Evolutionary conservation across 1,140 invertebrate genomes (phyloP), one percentile per base, ranked within the genome.

Genomic region (Pseudomyrmex sp.): DNA sequence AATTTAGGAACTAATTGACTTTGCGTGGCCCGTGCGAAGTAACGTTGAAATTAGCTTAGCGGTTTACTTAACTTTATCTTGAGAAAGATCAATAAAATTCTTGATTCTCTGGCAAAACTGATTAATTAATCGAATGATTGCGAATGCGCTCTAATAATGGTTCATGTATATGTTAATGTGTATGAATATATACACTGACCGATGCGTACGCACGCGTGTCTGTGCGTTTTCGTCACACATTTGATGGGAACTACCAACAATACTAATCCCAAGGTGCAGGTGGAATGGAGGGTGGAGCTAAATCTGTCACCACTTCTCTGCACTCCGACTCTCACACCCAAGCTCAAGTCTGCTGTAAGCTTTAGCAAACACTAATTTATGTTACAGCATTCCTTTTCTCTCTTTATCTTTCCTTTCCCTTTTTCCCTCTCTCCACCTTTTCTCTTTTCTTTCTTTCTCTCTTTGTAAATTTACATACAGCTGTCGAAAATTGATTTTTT

Each of bases 191-290:
- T 23, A 15, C 79, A 69, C 9, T 63, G 26, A n/a, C 61, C 54
- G 75, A 23, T 62, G 63, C 68, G 48, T 69, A 23, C 15, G 61
- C 75, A 63, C 86, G 73, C 61, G 56, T 80, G 59, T 73, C 44
- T 50, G 48, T 84, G 61, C 70, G 69, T 85, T 84, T 85, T 35
- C 35, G 35, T 35, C 35, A 75, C 84, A 1, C 18, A 18, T 77
- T 90, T 82, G 85, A 91, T 90, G 91, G 88, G 86, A 88, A 91
- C 70, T 91, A 63, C 35, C 94, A 94, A 94, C 91, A 92, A 35
- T 91, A 94, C 93, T 94, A 94, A 94, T 94, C 88, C 90, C 88
- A 35, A 35, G 93, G 93, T 93, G 91, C 92, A 94, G 93, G 93
- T 94, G 93, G 91, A 92, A 93, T 89, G 86, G 91, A 93, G 87